Conservation (phyloP, 2,113 vertebrate genomes). For the Macquaria australasica region DNA sequence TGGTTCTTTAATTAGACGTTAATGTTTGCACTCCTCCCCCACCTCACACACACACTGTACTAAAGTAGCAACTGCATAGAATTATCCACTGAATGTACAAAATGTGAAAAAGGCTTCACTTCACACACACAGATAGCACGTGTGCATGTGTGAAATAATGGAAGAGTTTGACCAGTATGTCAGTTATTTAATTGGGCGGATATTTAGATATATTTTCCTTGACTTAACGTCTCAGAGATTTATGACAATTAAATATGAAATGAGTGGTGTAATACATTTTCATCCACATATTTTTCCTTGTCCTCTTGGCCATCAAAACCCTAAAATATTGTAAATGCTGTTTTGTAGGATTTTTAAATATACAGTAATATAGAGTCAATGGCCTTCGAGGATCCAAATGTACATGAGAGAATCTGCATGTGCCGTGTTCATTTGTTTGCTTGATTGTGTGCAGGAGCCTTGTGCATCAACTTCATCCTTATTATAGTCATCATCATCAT, state of each 20-base stretch:
- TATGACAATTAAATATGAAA: neutral
- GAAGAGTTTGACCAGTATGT: neutral
- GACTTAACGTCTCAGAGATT: neutral
- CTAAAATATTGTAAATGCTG: neutral
- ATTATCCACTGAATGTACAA: constrained; percentile 13
- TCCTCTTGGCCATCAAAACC: neutral
- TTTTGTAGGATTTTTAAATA: neutral
- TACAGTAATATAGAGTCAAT: too few relatives aligned
- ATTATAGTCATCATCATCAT: constrained; percentile 8
- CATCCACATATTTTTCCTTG: neutral
- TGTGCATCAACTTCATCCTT: neutral
- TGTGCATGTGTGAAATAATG: neutral
- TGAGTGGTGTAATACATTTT: neutral
- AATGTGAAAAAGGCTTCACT: too few relatives aligned
- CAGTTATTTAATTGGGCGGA: neutral
- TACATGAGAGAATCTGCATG: neutral
- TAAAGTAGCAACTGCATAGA: constrained; percentile 16
- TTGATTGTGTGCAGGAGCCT: neutral
- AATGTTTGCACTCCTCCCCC: constrained; percentile 64
- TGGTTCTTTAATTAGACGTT: constrained; percentile 78
- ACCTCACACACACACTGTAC: neutral
- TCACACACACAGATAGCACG: neutral
- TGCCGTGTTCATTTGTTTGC: neutral
- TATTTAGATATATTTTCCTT: neutral
- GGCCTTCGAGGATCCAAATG: neutral